phyloP scores from a whole-genome alignment of 1,140 invertebrate genomes.

The Chrysopa pallens region DNA sequence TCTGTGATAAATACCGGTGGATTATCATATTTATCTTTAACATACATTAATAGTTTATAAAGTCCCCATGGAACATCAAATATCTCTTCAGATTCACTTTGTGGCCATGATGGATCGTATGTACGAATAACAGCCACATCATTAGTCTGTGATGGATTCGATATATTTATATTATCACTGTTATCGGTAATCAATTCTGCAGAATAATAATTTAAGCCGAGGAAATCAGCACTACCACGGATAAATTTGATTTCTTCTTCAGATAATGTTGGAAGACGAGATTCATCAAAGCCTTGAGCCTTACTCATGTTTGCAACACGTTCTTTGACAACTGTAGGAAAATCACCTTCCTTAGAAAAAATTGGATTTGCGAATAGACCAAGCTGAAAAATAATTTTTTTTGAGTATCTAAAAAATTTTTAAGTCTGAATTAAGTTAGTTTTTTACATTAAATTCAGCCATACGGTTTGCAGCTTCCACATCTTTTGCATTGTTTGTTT shows the following conservation, averaged over 20 bases:
- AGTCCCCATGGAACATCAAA: slow-evolving; percentile 30
- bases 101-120: slow-evolving; percentile 1
- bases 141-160: slow-evolving; percentile 27
- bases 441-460: too few species aligned
- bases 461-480: too few species aligned
- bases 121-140: slow-evolving; percentile 23
- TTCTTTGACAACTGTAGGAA: slow-evolving; percentile 35
- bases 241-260: slow-evolving; percentile 17
- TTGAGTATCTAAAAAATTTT: not conserved
- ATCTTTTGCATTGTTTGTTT: too few species aligned
- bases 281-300: slow-evolving; percentile 26
- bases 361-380: slow-evolving; percentile 46
- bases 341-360: slow-evolving; percentile 36
- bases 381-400: too few species aligned
- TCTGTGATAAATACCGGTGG: slow-evolving; percentile 35
- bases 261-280: slow-evolving; percentile 23
- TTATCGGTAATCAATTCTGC: slow-evolving; percentile 23
- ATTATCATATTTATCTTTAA: slow-evolving; percentile 33
- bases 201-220: slow-evolving; percentile 25
- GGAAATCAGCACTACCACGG: slow-evolving; percentile 10
- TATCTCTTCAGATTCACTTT: not conserved
- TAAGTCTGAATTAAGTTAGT: too few species aligned
- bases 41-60: slow-evolving; percentile 29
- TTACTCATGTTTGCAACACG: slow-evolving; percentile 30
- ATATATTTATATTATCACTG: slow-evolving; percentile 17